phyloP scores from a whole-genome alignment of 2,888 invertebrate species.

The Parnassius orleans region DNA sequence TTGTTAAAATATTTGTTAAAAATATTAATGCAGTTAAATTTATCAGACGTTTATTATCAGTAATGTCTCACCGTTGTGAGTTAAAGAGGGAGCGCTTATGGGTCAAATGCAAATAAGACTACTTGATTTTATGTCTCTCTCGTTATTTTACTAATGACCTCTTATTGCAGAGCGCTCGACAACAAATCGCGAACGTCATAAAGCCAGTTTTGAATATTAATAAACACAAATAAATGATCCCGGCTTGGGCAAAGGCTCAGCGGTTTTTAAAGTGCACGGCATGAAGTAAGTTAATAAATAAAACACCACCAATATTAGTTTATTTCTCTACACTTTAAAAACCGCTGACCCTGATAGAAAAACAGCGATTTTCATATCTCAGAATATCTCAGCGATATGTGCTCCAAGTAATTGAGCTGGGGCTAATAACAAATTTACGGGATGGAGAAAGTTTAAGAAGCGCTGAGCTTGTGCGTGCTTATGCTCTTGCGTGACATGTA shows the following conservation, averaged over 20 bases:
- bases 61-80: constrained; percentile 1
- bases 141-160: constrained; percentile 44
- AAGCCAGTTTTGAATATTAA: constrained; percentile 69
- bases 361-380: neutral
- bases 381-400: neutral
- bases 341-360: neutral
- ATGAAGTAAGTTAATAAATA: constrained; percentile 12
- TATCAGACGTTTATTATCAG: constrained; percentile 12
- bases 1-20: constrained; percentile 1
- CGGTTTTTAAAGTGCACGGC: constrained; percentile 52
- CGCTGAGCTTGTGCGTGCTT: constrained; percentile 69
- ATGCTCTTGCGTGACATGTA: constrained; percentile 72
- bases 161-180: constrained; percentile 55
- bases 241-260: constrained; percentile 46
- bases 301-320: neutral
- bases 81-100: constrained; percentile 41
- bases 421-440: constrained; percentile 26
- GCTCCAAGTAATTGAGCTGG: neutral
- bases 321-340: too few relatives aligned
- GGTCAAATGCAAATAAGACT: constrained; percentile 75
- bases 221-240: constrained; percentile 64
- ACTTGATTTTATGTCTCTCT: constrained; percentile 66
- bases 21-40: constrained; percentile 4
- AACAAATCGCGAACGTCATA: constrained; percentile 70
- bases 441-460: constrained; percentile 64